Base-by-base conservation (phyloP, 2,113 vertebrate species). In the Aptenodytes patagonicus region DNA sequence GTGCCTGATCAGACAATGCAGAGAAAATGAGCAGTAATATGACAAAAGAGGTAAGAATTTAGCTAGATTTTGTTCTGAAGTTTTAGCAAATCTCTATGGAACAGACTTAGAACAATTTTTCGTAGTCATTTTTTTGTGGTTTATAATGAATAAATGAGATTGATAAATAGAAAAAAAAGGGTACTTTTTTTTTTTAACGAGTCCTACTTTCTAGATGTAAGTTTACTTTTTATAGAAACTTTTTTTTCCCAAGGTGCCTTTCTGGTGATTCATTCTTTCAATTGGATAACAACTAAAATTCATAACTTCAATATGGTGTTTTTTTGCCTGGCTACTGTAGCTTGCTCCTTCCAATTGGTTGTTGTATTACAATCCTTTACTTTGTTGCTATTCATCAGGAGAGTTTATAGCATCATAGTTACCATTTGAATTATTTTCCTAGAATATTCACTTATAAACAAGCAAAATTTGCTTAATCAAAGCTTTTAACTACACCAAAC, bases 41-140 rank as follows among this genome's bases (percentile, higher is more conserved):
- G 36, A 57, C 22, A 90, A 69, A 96, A 90, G 20, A 85, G 32
- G 61, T 88, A 86, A 96, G 85, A 91, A 61, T 90, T 85, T 40
- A 79, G 5, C 36, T 65, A 54, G 2, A 80, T 66, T 83, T 95
- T 93, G 5, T 90, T 86, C 40, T 83, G 46, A 90, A 70, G 8
- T 9, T 47, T 72, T 46, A 80, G 9, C 1, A 83, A 88, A 36
- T 70, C 5, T 49, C 34, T 70, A 11, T n/a, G 12, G 36, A 83
- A 76, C 40, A n/a, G 6, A 71, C 7, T n/a, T n/a, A 31, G 4
- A 78, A 66, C 6, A 0, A 9, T 28, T 20, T 57, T 81, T 82
- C 3, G 1, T 51, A 46, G 17, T 11, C 1, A 68, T 40, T 79
- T 87, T 87, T 18, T 71, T 62, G 28, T 52, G 10, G 49, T 7